These are phyloP conservation scores for Ommatoiulus sabulosus DNA, from an alignment of 2,888 invertebrate genomes.

Conservation along the genomic window DNA sequence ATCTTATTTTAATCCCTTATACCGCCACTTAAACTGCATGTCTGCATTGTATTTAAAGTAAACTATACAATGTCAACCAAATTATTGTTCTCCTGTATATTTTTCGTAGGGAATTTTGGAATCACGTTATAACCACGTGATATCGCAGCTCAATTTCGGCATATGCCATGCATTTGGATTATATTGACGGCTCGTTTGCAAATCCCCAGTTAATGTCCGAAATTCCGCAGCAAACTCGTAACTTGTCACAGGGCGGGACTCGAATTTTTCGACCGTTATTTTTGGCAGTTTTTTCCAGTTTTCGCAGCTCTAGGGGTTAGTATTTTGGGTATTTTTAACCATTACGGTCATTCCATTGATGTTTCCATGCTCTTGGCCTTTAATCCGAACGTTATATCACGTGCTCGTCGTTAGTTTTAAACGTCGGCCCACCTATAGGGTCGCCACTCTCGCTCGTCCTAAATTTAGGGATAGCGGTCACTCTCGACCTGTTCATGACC, in stretches of 20 bases:
- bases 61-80: too few relatives aligned
- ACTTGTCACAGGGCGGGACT: neutral
- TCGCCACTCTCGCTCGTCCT: neutral
- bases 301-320: neutral
- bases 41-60: too few relatives aligned
- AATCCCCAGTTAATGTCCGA: neutral
- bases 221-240: neutral
- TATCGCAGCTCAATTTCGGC: too few relatives aligned
- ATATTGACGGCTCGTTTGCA: neutral
- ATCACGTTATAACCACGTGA: too few relatives aligned
- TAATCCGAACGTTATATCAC: neutral
- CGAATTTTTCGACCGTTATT: neutral
- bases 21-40: too few relatives aligned
- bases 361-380: neutral
- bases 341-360: neutral
- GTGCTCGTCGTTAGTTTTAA: neutral
- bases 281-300: neutral
- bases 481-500: neutral
- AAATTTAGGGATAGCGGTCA: neutral
- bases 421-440: neutral
- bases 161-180: constrained; percentile 1
- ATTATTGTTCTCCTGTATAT: too few relatives aligned
- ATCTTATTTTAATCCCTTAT: too few relatives aligned
- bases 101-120: too few relatives aligned
- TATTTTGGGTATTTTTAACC: neutral